Conservation (phyloP, 2,797 vertebrate genomes). For the Gastrophryne carolinensis region DNA sequence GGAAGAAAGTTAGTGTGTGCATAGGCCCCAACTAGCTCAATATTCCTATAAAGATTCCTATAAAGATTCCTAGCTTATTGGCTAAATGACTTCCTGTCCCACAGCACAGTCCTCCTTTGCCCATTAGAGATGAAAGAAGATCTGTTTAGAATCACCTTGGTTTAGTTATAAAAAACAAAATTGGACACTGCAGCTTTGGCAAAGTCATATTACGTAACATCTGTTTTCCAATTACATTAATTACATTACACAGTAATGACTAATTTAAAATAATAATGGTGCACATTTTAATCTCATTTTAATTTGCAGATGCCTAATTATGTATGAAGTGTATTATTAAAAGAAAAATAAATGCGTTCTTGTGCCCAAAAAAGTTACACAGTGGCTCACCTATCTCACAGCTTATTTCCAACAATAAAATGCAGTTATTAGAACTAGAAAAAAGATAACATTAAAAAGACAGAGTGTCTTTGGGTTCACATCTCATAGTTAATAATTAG, state of each 20-base stretch:
- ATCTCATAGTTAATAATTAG: neutral
- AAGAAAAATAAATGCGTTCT: neutral
- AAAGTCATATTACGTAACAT: neutral
- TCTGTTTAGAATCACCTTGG: too few species aligned
- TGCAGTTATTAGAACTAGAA: neutral
- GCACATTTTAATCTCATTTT: neutral
- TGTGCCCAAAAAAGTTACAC: neutral
- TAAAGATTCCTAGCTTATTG: too few species aligned
- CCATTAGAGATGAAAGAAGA: too few species aligned
- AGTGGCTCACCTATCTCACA: neutral
- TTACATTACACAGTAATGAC: neutral
- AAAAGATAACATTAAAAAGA: neutral
- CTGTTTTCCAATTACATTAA: neutral
- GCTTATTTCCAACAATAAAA: neutral
- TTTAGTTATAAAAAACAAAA: too few species aligned
- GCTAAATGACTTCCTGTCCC: too few species aligned
- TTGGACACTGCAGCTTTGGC: too few species aligned
- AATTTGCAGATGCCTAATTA: neutral
- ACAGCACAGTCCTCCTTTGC: too few species aligned
- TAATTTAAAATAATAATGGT: neutral
- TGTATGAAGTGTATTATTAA: neutral
- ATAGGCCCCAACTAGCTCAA: too few species aligned
- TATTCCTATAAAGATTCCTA: too few species aligned
- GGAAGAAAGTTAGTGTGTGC: too few species aligned
- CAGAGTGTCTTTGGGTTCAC: neutral